Evolutionary conservation across 2,113 vertebrate genomes (phyloP).

Genomic region (Aptenodytes forsteri): DNA sequence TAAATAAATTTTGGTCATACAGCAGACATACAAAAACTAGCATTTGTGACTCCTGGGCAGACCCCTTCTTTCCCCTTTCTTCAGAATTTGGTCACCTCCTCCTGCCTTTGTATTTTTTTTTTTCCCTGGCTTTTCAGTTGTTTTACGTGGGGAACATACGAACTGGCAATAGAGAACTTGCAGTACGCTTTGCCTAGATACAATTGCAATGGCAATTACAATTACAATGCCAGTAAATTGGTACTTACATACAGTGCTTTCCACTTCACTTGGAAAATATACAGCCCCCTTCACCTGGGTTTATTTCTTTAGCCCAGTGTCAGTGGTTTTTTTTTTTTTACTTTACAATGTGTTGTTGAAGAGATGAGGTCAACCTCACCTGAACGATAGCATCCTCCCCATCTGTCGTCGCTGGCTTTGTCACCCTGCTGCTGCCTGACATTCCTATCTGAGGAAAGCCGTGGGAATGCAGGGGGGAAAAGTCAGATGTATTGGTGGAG

Average conservation of each 20-base stretch:
- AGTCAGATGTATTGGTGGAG: background rate
- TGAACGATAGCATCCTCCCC: background rate
- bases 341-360: background rate
- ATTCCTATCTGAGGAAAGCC: background rate
- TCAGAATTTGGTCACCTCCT: background rate
- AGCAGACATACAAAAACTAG: background rate
- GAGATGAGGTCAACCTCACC: background rate
- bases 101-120: background rate
- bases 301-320: background rate
- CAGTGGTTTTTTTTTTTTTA: background rate
- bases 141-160: background rate
- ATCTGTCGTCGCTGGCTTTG: background rate
- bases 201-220: background rate
- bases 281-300: background rate
- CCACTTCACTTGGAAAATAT: background rate
- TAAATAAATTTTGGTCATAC: background rate
- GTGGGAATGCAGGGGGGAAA: background rate
- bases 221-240: background rate
- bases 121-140: background rate
- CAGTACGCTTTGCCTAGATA: background rate
- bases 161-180: background rate
- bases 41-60: background rate
- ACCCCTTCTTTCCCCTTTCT: background rate
- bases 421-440: background rate
- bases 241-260: background rate